These are phyloP conservation scores for Aelia acuminata DNA, from an alignment of 2,888 invertebrate genomes.

Conservation along the genomic window DNA sequence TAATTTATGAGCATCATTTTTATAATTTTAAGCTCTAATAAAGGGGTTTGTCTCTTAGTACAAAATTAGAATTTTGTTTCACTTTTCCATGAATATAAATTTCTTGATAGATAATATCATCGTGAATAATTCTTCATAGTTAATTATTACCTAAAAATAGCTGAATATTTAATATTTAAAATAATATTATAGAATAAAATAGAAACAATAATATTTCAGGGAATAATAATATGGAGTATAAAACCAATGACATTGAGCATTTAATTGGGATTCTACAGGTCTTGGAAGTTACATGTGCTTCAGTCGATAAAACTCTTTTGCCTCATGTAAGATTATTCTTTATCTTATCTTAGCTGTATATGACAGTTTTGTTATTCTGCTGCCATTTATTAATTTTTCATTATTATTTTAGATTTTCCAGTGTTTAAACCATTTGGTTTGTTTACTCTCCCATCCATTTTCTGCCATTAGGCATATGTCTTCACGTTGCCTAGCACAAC, in stretches of 20 bases:
- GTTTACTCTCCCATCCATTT: constrained; percentile 78
- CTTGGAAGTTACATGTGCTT: constrained; percentile 82
- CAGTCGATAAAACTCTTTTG: constrained; percentile 75
- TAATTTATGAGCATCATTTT: no score
- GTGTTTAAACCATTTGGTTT: constrained; percentile 73
- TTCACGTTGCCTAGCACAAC: constrained; percentile 85
- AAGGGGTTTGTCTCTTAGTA: no score
- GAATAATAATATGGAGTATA: background rate
- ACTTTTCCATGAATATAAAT: no score
- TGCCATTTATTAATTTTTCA: constrained; percentile 26
- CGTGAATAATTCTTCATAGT: background rate
- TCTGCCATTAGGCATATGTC: constrained; percentile 88
- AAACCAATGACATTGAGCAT: constrained; percentile 75
- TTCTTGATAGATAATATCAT: background rate
- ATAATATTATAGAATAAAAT: background rate
- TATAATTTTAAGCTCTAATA: no score
- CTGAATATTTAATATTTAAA: background rate
- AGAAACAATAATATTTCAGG: constrained; percentile 7
- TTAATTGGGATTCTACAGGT: constrained; percentile 87
- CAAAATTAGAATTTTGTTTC: no score
- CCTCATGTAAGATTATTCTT: constrained; percentile 69
- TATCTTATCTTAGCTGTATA: background rate
- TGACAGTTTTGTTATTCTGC: background rate
- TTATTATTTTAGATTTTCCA: constrained; percentile 65
- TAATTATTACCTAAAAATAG: background rate